Evolutionary conservation across 2,797 vertebrate genomes (phyloP).

Genomic region (Pagetopsis macropterus): DNA sequence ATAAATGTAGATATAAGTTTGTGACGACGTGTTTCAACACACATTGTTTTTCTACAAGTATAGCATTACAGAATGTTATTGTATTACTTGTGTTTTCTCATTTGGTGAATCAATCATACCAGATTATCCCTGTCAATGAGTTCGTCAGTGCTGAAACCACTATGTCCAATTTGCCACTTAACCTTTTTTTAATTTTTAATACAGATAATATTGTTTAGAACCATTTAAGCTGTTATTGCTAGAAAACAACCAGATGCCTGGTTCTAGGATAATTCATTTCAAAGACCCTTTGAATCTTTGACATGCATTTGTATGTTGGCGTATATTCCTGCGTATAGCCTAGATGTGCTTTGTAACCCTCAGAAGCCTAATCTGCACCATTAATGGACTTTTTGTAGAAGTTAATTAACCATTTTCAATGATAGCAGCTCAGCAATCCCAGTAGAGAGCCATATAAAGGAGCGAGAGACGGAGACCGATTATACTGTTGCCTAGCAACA

Average conservation of each 20-base stretch:
- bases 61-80: constrained; percentile 9
- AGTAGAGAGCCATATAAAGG: constrained; percentile 74
- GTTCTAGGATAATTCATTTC: constrained; percentile 49
- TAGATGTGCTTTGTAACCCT: constrained; percentile 68
- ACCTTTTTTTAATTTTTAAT: constrained; percentile 17
- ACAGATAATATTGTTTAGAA: constrained; percentile 22
- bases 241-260: constrained; percentile 8
- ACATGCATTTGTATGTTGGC: constrained; percentile 31
- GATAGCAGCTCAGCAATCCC: constrained; percentile 79
- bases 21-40: background rate
- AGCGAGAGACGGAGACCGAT: constrained; percentile 76
- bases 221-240: constrained; percentile 23
- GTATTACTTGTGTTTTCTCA: constrained; percentile 25
- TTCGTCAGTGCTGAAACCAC: constrained; percentile 3
- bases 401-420: constrained; percentile 83
- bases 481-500: constrained; percentile 88
- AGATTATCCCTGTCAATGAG: constrained; percentile 40
- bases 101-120: constrained; percentile 32
- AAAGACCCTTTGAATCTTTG: constrained; percentile 32
- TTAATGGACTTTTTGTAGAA: constrained; percentile 83
- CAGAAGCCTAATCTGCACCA: constrained; percentile 72
- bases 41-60: background rate
- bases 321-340: constrained; percentile 30
- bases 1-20: background rate
- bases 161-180: constrained; percentile 18